A percentile compares a stretch with the other conserved stretches of the same genome.
These are phyloP conservation scores for Trematomus bernacchii DNA, from an alignment of 2,797 vertebrate species.

Conservation along the genomic window DNA sequence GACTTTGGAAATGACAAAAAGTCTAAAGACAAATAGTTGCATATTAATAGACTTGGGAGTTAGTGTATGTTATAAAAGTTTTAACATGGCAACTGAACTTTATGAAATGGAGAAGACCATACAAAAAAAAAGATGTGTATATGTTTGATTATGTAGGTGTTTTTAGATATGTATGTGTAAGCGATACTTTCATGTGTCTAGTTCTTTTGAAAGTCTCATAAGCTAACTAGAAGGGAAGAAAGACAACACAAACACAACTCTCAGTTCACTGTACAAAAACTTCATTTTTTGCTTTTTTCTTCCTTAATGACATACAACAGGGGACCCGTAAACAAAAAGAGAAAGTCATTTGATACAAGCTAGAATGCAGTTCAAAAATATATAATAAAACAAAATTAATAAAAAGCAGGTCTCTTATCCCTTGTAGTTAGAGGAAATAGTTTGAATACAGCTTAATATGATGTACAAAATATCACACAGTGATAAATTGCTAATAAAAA, in stretches of 20 bases:
- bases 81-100: not conserved
- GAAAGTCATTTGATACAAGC: constrained; percentile 86
- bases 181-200: not conserved
- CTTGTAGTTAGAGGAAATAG: constrained; percentile 85
- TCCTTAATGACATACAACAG: constrained; percentile 86
- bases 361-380: constrained; percentile 86
- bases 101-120: too few species aligned
- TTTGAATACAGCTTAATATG: constrained; percentile 88
- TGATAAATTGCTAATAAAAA: constrained; percentile 91
- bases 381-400: constrained; percentile 86
- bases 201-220: not conserved
- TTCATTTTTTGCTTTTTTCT: constrained; percentile 82
- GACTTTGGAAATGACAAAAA: not conserved
- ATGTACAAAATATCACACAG: constrained; percentile 95
- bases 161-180: too few species aligned
- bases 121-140: too few species aligned
- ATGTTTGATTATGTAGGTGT: too few species aligned
- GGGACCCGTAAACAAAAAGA: constrained; percentile 82
- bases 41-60: not conserved
- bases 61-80: not conserved
- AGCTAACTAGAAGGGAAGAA: constrained; percentile 14
- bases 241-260: constrained; percentile 49
- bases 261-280: constrained; percentile 86
- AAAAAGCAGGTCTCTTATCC: constrained; percentile 86
- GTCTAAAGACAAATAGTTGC: not conserved